Evolutionary conservation across 2,888 invertebrate genomes (phyloP), one percentile per base, ranked within the genome.

Genomic region (Anoplius nigerrimus): DNA sequence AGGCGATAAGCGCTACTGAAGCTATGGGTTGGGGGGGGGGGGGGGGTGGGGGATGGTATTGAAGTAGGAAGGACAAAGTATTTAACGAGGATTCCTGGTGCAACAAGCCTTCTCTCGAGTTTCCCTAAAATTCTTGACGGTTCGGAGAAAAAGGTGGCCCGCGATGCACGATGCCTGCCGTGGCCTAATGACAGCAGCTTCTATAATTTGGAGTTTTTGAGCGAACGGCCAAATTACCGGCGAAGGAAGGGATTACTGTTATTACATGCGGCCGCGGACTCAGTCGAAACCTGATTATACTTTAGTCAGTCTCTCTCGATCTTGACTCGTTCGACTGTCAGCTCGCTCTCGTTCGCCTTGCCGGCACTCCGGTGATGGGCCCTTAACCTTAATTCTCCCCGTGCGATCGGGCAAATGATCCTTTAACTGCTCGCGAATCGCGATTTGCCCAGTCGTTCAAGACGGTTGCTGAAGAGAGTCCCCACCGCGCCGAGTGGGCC

Each of bases 171-270:
- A 46, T 71, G 74, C 64, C 66, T 65, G 67, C 69, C 78, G 67
- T 74, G 64, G 81, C 82, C 85, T 88, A 88, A 87, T 88, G 87
- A 88, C 88, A 86, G 87, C 85, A 85, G 84, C 88, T 87, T 87
- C 87, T 88, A 87, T 87, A 88, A 88, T 87, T 88, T 88, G 85
- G 87, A 85, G 86, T 86, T 87, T 87, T 87, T 84, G 86, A 87
- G 86, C 82, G 87, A 87, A 87, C 87, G 81, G 83, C 84, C 84
- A 86, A 87, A 87, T 87, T 87, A 86, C 87, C 81, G 87, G 78
- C 82, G 85, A 82, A 84, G 80, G 81, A 79, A 84, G 81, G 87
- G 84, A 88, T 88, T 87, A 88, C 88, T 88, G 88, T 88, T 88
- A 88, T 88, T 88, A 88, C 85, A 84, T 78, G 79, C 82, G 80